Evolutionary conservation across 1,140 invertebrate genomes (phyloP).

Genomic region (Andrena cerasifolii): DNA sequence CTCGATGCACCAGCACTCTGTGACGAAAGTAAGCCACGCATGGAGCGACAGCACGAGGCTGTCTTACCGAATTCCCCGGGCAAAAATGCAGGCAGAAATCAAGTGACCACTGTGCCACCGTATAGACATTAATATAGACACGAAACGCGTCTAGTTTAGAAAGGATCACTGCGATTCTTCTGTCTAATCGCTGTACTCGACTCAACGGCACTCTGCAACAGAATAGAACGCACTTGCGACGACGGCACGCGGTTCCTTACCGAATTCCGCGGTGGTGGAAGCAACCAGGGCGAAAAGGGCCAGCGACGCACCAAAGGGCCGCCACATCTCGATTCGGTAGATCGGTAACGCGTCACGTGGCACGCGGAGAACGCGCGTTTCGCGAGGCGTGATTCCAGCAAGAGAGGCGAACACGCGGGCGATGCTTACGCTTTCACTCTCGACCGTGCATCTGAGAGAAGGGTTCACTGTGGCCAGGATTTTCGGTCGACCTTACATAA

Average conservation of each 20-base stretch:
- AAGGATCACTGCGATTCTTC: too few species aligned
- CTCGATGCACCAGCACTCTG: too few species aligned
- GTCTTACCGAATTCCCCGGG: too few species aligned
- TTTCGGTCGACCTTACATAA: conserved; percentile 73
- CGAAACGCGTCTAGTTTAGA: too few species aligned
- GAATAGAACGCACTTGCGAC: neutral
- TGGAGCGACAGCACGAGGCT: too few species aligned
- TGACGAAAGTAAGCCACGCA: too few species aligned
- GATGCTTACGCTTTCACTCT: conserved; percentile 79
- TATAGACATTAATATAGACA: too few species aligned
- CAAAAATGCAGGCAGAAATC: too few species aligned
- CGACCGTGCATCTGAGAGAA: conserved; percentile 72
- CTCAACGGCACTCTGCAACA: too few species aligned
- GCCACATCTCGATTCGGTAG: neutral
- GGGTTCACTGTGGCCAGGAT: conserved; percentile 45
- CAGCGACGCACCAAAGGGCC: neutral
- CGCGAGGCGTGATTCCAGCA: conserved; percentile 2
- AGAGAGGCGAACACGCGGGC: neutral
- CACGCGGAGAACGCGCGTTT: neutral
- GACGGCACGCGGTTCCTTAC: conserved; percentile 20
- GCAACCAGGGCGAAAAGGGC: neutral
- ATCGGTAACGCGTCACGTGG: neutral
- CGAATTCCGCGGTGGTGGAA: conserved; percentile 33
- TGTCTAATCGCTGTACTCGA: too few species aligned
- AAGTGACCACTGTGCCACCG: too few species aligned